These are phyloP conservation scores for Catostomus latipinnis DNA, from an alignment of 2,797 vertebrate genomes.

Conservation along the genomic window DNA sequence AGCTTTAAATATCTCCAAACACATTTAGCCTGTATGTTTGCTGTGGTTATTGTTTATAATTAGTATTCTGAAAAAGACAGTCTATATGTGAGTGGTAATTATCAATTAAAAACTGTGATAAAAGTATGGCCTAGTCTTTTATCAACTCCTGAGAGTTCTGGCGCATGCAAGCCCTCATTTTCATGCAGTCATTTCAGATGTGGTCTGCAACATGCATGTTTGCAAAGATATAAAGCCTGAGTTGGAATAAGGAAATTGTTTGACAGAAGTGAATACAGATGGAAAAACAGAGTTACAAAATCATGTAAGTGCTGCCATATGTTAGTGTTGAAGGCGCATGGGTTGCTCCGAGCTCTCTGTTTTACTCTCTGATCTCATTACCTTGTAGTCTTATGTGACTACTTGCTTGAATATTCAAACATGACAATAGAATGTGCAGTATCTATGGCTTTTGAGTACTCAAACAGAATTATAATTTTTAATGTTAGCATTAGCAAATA, in stretches of 20 bases:
- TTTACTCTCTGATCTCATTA: background rate
- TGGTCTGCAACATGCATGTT: slow-evolving; percentile 39
- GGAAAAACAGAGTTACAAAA: slow-evolving; percentile 66
- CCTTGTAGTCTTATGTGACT: slow-evolving; percentile 1
- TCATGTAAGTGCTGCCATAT: slow-evolving; percentile 74
- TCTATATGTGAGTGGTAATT: slow-evolving; percentile 14
- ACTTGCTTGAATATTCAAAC: slow-evolving; percentile 12
- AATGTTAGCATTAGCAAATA: background rate
- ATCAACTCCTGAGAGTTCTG: slow-evolving; percentile 27
- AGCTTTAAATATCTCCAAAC: slow-evolving; percentile 18
- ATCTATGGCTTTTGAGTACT: background rate
- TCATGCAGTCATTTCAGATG: slow-evolving; percentile 41
- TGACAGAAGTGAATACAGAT: slow-evolving; percentile 66
- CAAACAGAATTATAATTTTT: background rate
- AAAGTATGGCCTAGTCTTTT: slow-evolving; percentile 24
- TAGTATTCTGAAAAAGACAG: background rate
- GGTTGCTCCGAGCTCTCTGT: background rate
- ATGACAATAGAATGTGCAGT: background rate
- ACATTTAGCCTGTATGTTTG: background rate
- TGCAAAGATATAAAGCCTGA: slow-evolving; percentile 45
- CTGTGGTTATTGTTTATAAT: slow-evolving; percentile 19
- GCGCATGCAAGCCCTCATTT: background rate
- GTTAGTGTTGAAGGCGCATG: slow-evolving; percentile 62
- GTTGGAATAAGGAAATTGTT: slow-evolving; percentile 61
- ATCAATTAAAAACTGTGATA: background rate